A percentile compares a stretch with the other conserved stretches of the same genome.
Conservation (phyloP, 2,888 invertebrate species). For the Xiphydria camelus region DNA sequence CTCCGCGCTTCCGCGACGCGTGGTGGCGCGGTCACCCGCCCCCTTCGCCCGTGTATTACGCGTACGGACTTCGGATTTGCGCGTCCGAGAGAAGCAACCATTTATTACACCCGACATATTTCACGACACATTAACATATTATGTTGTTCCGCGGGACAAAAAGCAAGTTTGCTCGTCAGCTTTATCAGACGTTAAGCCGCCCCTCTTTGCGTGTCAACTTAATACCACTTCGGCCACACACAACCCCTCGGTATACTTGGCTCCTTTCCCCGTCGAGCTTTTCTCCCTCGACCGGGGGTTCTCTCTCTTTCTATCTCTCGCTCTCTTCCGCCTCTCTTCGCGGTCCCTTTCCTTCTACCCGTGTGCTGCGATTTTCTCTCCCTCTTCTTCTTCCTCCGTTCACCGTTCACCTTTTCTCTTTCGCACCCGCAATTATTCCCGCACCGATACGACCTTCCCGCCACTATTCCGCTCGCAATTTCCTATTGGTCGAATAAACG, state of each 20-base stretch:
- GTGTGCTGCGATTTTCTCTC: no score
- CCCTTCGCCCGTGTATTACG: no score
- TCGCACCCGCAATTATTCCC: neutral
- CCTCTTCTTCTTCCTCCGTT: no score
- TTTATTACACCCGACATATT: conserved; percentile 36
- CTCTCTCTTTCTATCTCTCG: neutral
- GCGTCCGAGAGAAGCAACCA: conserved; percentile 19
- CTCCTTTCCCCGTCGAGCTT: conserved; percentile 1
- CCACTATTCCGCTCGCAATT: neutral
- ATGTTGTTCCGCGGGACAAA: conserved; percentile 34
- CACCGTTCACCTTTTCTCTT: no score
- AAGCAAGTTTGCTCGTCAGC: conserved; percentile 45
- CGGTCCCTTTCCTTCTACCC: neutral
- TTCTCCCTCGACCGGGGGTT: neutral
- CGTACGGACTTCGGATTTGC: no score
- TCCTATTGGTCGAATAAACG: neutral
- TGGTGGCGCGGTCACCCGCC: no score
- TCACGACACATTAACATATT: conserved; percentile 43
- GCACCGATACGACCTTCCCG: neutral
- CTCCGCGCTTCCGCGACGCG: no score
- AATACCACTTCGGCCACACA: conserved; percentile 41
- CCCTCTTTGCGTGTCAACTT: conserved; percentile 46
- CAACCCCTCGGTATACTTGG: conserved; percentile 21
- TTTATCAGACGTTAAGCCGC: conserved; percentile 43
- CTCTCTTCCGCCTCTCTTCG: neutral